Base-by-base conservation (phyloP, 2,888 invertebrate genomes). In the Scrobipalpa atriplicella region DNA sequence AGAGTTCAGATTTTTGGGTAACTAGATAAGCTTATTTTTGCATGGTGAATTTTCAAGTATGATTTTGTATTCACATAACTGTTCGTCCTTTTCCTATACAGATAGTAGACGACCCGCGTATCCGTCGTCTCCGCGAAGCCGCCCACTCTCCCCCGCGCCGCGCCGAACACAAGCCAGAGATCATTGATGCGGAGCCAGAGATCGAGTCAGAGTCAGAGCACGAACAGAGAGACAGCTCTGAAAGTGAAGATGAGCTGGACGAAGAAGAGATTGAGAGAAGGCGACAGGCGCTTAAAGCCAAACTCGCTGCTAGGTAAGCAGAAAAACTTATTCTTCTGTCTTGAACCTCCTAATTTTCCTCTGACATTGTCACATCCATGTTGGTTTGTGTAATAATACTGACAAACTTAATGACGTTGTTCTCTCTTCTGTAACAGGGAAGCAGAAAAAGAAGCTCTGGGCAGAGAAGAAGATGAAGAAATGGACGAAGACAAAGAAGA, bases 231-330 rank as follows among this genome's bases (percentile, higher is more conserved):
- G 89, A 89, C 69, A 92, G 89, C 70, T 93, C 93, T 0, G 96
- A 96, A 76, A 96, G 96, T 69, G 97, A 98, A 79, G 97, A 96
- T 71, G 97, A 97, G 72, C 87, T 97, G 1, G 97, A 97, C 72
- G 98, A 98, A 71, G 94, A 95, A 47, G 98, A 98, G 86, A 95
- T 98, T 77, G 98, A 98, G 81, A 94, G 94, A 72, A 93, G 97
- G n/a, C 93, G 98, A 68, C 94, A 95, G 68, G 88, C 87, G 58
- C 86, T 92, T 39, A 87, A 87, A 72, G 89, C 90, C 66, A 92
- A 92, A 80, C 84, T 92, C 69, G 85, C 90, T 69, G 90, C 90
- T 10, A 89, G 92, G 91, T 92, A 71, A 67, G 60, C 36, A 38
- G 2, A 16, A 9, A 18, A n/a, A n/a, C n/a, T n/a, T 36, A 5